Base-by-base conservation (phyloP, 2,888 invertebrate species). In the Nephrocerus scutellatus region DNA sequence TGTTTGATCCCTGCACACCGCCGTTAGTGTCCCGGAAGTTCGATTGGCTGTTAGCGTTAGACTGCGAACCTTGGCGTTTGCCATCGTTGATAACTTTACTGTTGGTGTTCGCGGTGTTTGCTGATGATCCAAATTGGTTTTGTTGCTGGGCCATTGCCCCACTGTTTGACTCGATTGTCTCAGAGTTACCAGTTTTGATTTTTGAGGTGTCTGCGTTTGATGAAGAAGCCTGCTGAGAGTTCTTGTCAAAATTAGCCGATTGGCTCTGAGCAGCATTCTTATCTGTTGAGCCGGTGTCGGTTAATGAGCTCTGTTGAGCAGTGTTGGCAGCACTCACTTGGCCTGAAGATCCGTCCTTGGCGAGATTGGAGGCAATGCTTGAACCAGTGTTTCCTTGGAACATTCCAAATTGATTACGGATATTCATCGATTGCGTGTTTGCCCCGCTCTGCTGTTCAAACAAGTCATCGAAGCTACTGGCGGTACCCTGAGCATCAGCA, bases 311-410 rank as follows among this genome's bases (percentile, higher is more conserved):
- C 40, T 58, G 53, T n/a, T 63, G 60, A n/a, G 58, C 57, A 1
- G 60, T 59, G 43, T 66, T 66, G 6, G 67, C 62, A 1, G 66
- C 56, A 46, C 60, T 62, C 9, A 65, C 40, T 41, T 66, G 66
- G 1, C 65, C 66, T 4, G 59, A 57, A 33, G 45, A 50, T 14
- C 65, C 66, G 39, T 66, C 59, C 16, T 47, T 35, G 3, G 62
- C 63, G n/a, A 67, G 21, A 24, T 67, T 66, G 0, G 65, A 61
- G 12, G 63, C 48, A 24, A 63, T 62, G 45, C 65, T 62, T n/a
- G 66, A 63, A 14, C 58, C 62, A 10, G 58, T 59, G n/a, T 54
- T 59, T 10, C 57, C 47, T 18, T 54, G 54, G 21, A 45, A 49
- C 3, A 42, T 12, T 3, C 60, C 60, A 14, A 43, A 26, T 21